Evolutionary conservation across 2,888 invertebrate species (phyloP).

Genomic region (Drepana falcataria): DNA sequence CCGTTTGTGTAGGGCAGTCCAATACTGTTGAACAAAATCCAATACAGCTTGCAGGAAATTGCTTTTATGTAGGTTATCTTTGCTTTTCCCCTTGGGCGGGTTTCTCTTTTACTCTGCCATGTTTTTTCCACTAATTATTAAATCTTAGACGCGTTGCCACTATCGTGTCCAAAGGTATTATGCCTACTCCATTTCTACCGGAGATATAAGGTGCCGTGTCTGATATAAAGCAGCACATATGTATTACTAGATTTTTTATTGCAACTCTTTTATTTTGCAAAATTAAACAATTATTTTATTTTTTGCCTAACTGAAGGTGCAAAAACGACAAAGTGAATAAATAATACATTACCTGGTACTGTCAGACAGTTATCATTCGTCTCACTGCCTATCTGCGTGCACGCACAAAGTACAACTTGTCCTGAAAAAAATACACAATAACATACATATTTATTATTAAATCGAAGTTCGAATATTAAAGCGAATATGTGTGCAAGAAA

Average conservation of each 20-base stretch:
- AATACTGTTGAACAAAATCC: constrained; percentile 3
- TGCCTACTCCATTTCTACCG: no score
- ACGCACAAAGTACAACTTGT: constrained; percentile 3
- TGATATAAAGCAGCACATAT: no score
- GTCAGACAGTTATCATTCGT: constrained; percentile 6
- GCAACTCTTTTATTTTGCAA: no score
- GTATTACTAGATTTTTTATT: no score
- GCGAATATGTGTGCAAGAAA: no score
- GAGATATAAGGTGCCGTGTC: no score
- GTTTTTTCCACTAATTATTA: no score
- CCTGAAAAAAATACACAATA: constrained; percentile 1
- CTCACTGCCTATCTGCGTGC: constrained; percentile 5
- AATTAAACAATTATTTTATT: no score
- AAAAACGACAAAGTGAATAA: neutral
- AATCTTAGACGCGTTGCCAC: no score
- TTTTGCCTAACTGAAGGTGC: no score
- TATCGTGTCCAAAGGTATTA: no score
- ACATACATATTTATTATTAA: neutral
- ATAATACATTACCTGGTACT: neutral
- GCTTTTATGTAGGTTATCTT: neutral
- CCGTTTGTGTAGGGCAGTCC: constrained; percentile 7
- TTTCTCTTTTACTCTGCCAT: neutral
- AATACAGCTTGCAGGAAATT: neutral
- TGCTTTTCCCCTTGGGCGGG: neutral
- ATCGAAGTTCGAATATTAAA: no score